Conservation (phyloP, 2,888 invertebrate genomes). For the Rapana venosa region DNA sequence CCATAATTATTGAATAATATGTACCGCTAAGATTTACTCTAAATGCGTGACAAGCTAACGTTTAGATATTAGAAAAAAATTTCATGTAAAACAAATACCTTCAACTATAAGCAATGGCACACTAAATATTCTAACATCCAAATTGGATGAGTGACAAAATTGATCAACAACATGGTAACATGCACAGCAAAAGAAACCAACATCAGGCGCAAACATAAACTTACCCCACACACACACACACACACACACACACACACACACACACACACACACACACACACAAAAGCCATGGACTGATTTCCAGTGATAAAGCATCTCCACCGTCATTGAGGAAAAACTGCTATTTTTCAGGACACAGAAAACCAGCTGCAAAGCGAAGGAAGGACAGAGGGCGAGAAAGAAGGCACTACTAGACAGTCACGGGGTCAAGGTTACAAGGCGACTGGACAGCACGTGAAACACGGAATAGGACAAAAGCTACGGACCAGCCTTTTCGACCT, state of each 20-base stretch:
- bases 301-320: no score
- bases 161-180: not conserved
- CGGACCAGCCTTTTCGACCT: no score
- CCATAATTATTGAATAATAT: no score
- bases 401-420: conserved; percentile 24
- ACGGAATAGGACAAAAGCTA: not conserved
- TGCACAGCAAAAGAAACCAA: not conserved
- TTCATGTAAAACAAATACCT: not conserved
- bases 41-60: not conserved
- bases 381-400: not conserved
- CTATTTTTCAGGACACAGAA: no score
- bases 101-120: not conserved
- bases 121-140: not conserved
- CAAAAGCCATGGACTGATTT: not conserved
- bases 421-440: not conserved
- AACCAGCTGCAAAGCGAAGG: not conserved
- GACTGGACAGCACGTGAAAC: not conserved
- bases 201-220: no score
- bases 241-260: not conserved
- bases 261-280: not conserved
- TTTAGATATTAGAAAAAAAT: not conserved
- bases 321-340: no score
- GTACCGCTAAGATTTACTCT: not conserved
- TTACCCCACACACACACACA: not conserved
- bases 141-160: not conserved